Conservation (phyloP, 2,888 invertebrate species). For the Galerucella nymphaeae region DNA sequence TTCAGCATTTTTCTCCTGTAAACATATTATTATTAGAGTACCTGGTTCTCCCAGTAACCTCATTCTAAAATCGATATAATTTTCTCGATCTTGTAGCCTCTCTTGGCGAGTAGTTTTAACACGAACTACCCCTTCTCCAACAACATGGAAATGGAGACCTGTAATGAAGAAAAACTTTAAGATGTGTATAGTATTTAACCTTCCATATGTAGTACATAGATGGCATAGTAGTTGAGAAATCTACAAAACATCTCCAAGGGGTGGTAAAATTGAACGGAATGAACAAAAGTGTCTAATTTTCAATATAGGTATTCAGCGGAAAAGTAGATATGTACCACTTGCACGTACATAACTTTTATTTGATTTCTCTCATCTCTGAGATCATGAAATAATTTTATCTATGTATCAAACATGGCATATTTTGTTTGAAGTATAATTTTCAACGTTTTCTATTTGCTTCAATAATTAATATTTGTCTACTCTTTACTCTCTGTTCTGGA, state of each 20-base stretch:
- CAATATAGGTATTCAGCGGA: no score
- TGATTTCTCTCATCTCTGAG: no score
- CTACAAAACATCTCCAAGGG: background rate
- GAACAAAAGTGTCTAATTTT: no score
- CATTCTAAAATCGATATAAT: slow-evolving; percentile 96
- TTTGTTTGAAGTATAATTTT: slow-evolving; percentile 8
- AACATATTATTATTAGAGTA: slow-evolving; percentile 52
- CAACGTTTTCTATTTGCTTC: slow-evolving; percentile 20
- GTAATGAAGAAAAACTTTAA: slow-evolving; percentile 54
- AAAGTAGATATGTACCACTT: no score
- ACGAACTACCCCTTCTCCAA: slow-evolving; percentile 93
- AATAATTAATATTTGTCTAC: slow-evolving; percentile 18
- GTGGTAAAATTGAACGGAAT: no score
- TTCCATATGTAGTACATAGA: background rate
- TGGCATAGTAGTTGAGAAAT: background rate
- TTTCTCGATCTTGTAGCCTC: slow-evolving; percentile 89
- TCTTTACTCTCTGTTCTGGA: background rate
- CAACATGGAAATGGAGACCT: slow-evolving; percentile 93
- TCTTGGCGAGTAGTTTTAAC: slow-evolving; percentile 85
- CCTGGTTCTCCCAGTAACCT: slow-evolving; percentile 89
- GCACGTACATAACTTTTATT: no score
- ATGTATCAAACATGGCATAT: slow-evolving; percentile 11
- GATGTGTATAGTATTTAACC: background rate
- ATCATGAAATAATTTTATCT: no score
- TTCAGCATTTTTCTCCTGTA: no score